Conservation (phyloP, 2,888 invertebrate genomes). For the Diarsia rubi region DNA sequence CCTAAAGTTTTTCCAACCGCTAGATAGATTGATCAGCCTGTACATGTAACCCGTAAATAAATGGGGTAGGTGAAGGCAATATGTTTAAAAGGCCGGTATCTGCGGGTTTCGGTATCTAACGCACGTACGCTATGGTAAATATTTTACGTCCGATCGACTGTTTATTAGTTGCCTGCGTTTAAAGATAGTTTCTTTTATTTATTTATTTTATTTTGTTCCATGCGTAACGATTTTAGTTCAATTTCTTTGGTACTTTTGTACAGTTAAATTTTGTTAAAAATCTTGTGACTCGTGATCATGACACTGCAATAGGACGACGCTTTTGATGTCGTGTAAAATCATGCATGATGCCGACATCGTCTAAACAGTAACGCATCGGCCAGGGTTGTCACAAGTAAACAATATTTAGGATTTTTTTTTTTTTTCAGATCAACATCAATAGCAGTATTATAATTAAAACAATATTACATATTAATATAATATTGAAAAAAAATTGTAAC, state of each 20-base stretch:
- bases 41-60: conserved; percentile 37
- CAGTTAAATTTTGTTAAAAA: background rate
- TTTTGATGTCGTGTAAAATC: too few relatives aligned
- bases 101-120: conserved; percentile 28
- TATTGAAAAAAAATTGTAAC: too few relatives aligned
- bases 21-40: conserved; percentile 40
- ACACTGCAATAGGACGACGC: too few relatives aligned
- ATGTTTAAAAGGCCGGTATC: conserved; percentile 45
- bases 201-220: conserved; percentile 30
- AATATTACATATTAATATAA: too few relatives aligned
- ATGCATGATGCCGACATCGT: too few relatives aligned
- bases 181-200: conserved; percentile 26
- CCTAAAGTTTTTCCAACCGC: conserved; percentile 6
- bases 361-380: too few relatives aligned
- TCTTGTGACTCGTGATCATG: background rate
- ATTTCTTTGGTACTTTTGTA: background rate
- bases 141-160: conserved; percentile 46
- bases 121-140: conserved; percentile 50
- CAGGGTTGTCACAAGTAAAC: too few relatives aligned
- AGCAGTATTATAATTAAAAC: too few relatives aligned
- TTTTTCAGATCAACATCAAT: too few relatives aligned
- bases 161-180: conserved; percentile 45
- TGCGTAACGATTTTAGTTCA: background rate
- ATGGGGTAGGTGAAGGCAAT: conserved; percentile 39
- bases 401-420: too few relatives aligned